Conservation (phyloP, 2,797 vertebrate genomes). For the Melanotaenia trifasciata region DNA sequence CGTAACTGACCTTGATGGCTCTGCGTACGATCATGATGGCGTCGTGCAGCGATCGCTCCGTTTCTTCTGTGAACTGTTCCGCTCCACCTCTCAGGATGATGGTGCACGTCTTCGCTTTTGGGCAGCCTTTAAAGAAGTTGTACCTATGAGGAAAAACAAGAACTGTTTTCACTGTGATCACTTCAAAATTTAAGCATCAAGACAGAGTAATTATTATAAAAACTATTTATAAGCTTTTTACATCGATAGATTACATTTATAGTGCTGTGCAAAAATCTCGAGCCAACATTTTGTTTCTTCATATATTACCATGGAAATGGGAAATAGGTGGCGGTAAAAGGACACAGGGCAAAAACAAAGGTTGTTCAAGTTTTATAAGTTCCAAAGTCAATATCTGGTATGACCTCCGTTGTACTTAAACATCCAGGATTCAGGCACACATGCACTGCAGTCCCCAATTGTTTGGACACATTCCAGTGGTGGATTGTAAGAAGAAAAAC, state of each 20-base stretch:
- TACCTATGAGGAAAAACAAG: constrained; percentile 82
- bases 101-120: constrained; percentile 94
- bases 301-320: background rate
- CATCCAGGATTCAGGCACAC: background rate
- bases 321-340: background rate
- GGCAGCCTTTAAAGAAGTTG: constrained; percentile 96
- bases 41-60: constrained; percentile 95
- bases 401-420: background rate
- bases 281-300: background rate
- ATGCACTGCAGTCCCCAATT: background rate
- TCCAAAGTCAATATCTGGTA: too few relatives aligned
- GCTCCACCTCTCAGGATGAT: constrained; percentile 95
- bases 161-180: background rate
- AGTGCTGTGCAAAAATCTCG: background rate
- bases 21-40: constrained; percentile 99
- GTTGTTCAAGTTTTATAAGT: background rate
- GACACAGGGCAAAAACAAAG: background rate
- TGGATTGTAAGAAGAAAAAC: background rate
- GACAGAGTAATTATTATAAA: background rate
- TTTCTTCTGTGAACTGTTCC: constrained; percentile 99
- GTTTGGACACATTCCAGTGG: background rate
- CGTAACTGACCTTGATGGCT: constrained; percentile 90
- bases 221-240: background rate
- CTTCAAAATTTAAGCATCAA: background rate
- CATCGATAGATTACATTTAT: background rate